Evolutionary conservation across 2,797 vertebrate species (phyloP), one percentile per base, ranked within the genome.

Genomic region (Sebastolobus altivelis): DNA sequence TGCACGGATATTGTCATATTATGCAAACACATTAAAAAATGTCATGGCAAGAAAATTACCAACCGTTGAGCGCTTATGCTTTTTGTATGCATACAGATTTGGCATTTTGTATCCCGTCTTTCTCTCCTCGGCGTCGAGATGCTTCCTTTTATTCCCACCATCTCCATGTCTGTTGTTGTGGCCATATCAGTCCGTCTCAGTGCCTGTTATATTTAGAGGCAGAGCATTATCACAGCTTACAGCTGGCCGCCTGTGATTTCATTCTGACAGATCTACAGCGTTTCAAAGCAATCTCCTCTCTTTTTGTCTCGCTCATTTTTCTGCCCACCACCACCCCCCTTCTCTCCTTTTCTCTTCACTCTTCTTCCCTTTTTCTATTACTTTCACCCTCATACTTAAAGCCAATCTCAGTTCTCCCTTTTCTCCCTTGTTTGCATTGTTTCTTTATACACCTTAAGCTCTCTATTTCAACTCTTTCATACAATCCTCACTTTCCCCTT

Each of bases 181-280:
- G 67, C 54, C 16, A 6, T 93, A 92, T 94, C 91, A 81, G 90
- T 74, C 81, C 87, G 92, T 94, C 92, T 92, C 83, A 74, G 77
- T 70, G 83, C 83, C 85, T 83, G 87, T 89, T 94, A 89, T 94
- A 95, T 95, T 95, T 94, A 94, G 91, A 94, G 87, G 75, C 86
- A 77, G 62, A 72, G 79, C 84, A 55, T 87, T 93, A 92, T 94
- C 93, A 85, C 81, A 84, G 93, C 87, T 89, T 78, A 91, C 93
- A 94, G 92, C 92, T 87, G 92, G 80, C 87, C 20, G 73, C 78
- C 83, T 83, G 81, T 89, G 92, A 94, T 94, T 94, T 88, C 87
- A 83, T 90, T 91, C 86, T 92, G 92, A 94, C 92, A 90, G 89
- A 89, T 90, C 86, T 84, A 83, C 86, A 73, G 84, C 60, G 35